Percentiles rank a stretch among this genome's conserved stretches.
Evolutionary conservation across 2,113 vertebrate species (phyloP).

Genomic region (Chaetura pelagica): DNA sequence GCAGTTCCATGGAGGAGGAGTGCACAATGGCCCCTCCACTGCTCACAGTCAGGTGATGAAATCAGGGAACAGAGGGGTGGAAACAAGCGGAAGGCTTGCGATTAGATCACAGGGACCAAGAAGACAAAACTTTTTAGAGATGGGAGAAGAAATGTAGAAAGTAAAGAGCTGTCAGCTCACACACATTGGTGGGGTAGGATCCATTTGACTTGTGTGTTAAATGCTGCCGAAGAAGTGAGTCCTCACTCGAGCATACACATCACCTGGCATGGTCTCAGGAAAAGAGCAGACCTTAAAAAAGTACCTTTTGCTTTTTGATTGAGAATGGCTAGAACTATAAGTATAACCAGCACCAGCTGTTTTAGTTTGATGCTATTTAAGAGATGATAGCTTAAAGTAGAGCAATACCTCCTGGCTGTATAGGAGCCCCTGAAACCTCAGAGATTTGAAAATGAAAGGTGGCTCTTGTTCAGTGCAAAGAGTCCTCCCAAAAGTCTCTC

Average conservation of each 20-base stretch:
- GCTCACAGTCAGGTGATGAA: neutral
- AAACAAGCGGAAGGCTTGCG: neutral
- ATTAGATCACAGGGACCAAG: neutral
- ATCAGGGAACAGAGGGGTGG: neutral
- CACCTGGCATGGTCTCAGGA: neutral
- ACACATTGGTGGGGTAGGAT: neutral
- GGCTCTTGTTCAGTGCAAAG: neutral
- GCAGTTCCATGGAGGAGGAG: neutral
- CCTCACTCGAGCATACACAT: neutral
- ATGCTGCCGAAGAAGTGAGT: neutral
- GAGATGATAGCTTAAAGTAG: neutral
- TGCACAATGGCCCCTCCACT: rapidly evolving
- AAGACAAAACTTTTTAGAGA: neutral
- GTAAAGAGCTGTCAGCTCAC: neutral
- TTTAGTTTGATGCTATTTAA: neutral
- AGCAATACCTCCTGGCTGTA: neutral
- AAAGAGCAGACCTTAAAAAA: neutral
- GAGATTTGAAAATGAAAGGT: conserved; percentile 2
- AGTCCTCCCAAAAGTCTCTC: neutral
- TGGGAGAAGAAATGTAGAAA: neutral
- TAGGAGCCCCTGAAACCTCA: neutral
- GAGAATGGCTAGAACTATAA: neutral
- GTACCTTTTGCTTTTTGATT: neutral
- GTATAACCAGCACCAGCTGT: neutral
- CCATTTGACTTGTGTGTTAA: rapidly evolving